Base-by-base conservation (phyloP, 2,797 vertebrate species). In the Tachyglossus aculeatus region DNA sequence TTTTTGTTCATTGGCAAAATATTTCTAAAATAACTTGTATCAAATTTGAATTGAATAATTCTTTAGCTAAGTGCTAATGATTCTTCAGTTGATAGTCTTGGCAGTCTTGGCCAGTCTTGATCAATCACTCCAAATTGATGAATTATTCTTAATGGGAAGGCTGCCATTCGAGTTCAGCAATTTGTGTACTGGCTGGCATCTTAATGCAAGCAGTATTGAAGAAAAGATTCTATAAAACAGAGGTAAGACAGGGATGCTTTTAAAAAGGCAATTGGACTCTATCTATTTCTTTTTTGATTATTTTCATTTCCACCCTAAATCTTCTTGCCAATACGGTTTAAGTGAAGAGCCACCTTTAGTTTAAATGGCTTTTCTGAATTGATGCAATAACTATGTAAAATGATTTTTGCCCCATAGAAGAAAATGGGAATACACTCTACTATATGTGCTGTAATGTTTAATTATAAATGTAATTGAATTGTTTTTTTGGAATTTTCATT, bases 351-450 rank as follows among this genome's bases (percentile, higher is more conserved):
- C 7, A n/a, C n/a, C n/a, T n/a, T n/a, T n/a, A n/a, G n/a, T n/a
- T n/a, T n/a, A n/a, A n/a, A n/a, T 52, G 47, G 65, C 50, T 71
- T 62, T 81, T 53, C 40, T 66, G 57, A 85, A 68, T 61, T 64
- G 76, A 11, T 81, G 65, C 80, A 82, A 73, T 74, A 73, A 34
- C 71, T 0, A 7, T 47, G 6, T 69, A 31, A 68, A n/a, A 41
- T 68, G 71, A 77, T 40, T 80, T 67, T 71, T 85, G 83, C 61
- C 7, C 13, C 27, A 5, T 40, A 52, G 44, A 69, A 60, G 62
- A 82, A 86, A 67, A 82, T 79, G 59, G 38, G 40, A 37, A 83
- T 80, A 27, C 63, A 22, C 36, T 68, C 55, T 67, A 55, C 85
- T 69, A 75, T 40, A 6, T 67, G 37, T 62, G 34, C 40, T 65